These are phyloP conservation scores for Apostichopus japonicus DNA, from an alignment of 35 echinoderm and acorn worm genomes.

Conservation along the genomic window DNA sequence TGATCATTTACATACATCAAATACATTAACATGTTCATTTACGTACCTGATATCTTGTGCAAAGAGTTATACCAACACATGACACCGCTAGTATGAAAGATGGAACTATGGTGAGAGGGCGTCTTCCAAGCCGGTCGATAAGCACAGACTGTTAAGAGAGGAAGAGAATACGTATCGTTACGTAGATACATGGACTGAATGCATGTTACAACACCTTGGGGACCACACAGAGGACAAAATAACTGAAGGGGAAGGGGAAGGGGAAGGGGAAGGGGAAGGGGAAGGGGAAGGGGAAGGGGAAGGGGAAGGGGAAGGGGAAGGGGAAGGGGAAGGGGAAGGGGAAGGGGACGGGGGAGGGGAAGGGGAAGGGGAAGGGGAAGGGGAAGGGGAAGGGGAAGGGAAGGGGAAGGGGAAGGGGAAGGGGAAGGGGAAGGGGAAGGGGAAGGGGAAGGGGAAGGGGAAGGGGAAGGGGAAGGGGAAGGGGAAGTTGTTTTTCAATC, in stretches of 20 bases:
- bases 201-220: too few species aligned
- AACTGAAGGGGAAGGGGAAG: neutral
- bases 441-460: neutral
- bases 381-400: too few species aligned
- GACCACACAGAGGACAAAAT: too few species aligned
- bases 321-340: too few species aligned
- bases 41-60: constrained; percentile 46
- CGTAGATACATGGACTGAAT: neutral
- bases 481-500: too few species aligned
- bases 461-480: too few species aligned
- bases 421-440: too few species aligned
- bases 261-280: too few species aligned
- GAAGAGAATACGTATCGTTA: neutral
- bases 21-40: neutral
- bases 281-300: too few species aligned
- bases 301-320: neutral
- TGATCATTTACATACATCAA: constrained; percentile 14
- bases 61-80: constrained; percentile 44
- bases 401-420: neutral
- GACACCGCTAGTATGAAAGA: neutral
- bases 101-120: constrained; percentile 60
- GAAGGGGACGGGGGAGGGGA: neutral
- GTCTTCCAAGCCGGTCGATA: constrained; percentile 63
- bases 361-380: neutral
- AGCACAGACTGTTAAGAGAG: constrained; percentile 47